Conservation (phyloP, 2,113 vertebrate species). For the Chionomys nivalis region DNA sequence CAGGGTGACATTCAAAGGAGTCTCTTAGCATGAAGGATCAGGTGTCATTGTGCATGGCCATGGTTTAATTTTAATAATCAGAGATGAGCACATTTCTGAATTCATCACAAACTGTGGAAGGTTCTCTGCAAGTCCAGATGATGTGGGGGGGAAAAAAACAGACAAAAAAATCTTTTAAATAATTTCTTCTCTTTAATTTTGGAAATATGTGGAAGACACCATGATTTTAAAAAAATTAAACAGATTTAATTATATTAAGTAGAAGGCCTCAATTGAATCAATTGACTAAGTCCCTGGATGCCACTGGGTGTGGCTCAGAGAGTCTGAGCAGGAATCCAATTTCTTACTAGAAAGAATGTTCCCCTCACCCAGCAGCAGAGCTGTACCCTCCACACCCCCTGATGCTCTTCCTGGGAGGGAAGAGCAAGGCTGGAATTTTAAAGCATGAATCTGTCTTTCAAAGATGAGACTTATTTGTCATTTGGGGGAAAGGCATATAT, state of each 20-base stretch:
- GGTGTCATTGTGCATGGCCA: not conserved
- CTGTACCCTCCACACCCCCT: slow-evolving; percentile 43
- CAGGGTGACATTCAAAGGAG: not conserved
- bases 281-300: slow-evolving; percentile 71
- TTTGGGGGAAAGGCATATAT: slow-evolving; percentile 12
- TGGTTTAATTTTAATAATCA: not conserved
- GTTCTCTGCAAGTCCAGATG: slow-evolving; percentile 41
- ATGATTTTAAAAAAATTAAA: not conserved
- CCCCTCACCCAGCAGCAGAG: slow-evolving; percentile 60
- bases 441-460: slow-evolving; percentile 12
- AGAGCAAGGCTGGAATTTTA: slow-evolving; percentile 23
- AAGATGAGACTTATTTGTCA: slow-evolving; percentile 46
- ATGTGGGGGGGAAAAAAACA: not conserved
- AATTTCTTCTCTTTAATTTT: slow-evolving; percentile 59
- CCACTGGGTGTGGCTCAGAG: slow-evolving; percentile 83
- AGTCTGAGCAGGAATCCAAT: slow-evolving; percentile 84
- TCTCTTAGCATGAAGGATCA: not conserved
- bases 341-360: slow-evolving; percentile 77
- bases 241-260: slow-evolving; percentile 72
- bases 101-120: slow-evolving; percentile 41
- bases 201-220: slow-evolving; percentile 25
- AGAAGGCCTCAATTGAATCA: slow-evolving; percentile 82
- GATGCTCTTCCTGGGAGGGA: not conserved
- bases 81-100: slow-evolving; percentile 53
- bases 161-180: not conserved